Conservation (phyloP, 2,113 vertebrate genomes). For the Cyprinodon brontotheroides region DNA sequence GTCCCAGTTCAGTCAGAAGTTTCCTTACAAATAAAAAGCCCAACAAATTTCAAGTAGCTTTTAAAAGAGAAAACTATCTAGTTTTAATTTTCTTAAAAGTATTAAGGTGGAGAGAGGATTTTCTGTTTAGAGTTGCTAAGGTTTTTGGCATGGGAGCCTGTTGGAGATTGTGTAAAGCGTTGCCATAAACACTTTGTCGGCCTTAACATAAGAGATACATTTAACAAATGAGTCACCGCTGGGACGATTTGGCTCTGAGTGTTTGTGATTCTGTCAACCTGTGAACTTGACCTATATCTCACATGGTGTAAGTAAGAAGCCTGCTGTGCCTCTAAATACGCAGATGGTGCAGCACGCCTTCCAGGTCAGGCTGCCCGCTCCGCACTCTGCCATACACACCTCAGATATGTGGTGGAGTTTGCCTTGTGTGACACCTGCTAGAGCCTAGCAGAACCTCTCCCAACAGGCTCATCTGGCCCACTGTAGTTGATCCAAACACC, state of each 20-base stretch:
- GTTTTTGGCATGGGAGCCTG: background rate
- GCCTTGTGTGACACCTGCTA: constrained; percentile 44
- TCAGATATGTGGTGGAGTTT: constrained; percentile 51
- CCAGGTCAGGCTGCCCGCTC: constrained; percentile 58
- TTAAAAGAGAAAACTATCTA: background rate
- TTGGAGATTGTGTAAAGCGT: background rate
- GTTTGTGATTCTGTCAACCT: constrained; percentile 38
- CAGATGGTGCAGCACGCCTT: constrained; percentile 61
- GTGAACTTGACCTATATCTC: constrained; percentile 54
- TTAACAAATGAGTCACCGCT: constrained; percentile 34
- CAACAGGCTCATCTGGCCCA: background rate
- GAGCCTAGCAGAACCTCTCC: constrained; percentile 39
- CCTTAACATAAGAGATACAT: background rate
- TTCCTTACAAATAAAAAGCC: background rate
- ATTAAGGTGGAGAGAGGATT: background rate
- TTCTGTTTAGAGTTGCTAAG: background rate
- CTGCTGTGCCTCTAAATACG: constrained; percentile 44
- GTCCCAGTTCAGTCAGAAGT: background rate
- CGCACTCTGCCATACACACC: constrained; percentile 49
- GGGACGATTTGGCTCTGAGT: constrained; percentile 15
- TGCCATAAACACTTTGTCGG: background rate
- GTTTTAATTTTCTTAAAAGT: background rate
- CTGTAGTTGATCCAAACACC: constrained; percentile 14
- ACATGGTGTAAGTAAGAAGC: constrained; percentile 45
- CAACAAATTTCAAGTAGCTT: background rate